Conservation (phyloP, 2,888 invertebrate species). For the Aleiodes alternator region DNA sequence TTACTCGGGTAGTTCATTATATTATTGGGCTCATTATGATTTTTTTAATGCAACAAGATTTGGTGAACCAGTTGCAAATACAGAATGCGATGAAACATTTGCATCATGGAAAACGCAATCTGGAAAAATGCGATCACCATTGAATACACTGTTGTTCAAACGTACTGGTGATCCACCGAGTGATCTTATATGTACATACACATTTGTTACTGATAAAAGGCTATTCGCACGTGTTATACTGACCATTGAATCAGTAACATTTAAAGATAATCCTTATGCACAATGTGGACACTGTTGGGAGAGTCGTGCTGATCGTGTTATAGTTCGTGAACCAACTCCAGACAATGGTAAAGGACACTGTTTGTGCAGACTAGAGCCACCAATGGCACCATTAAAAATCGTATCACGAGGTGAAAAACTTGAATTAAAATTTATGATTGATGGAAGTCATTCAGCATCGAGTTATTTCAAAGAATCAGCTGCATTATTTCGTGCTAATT, state of each 20-base stretch:
- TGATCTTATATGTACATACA: slow-evolving; percentile 88
- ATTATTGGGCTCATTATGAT: slow-evolving; percentile 96
- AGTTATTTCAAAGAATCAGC: slow-evolving; percentile 92
- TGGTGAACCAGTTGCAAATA: slow-evolving; percentile 86
- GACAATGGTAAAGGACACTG: slow-evolving; percentile 85
- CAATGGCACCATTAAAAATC: slow-evolving; percentile 81
- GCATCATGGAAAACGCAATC: slow-evolving; percentile 88
- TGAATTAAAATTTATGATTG: slow-evolving; percentile 88
- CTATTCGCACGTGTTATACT: slow-evolving; percentile 89
- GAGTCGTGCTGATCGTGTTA: slow-evolving; percentile 89
- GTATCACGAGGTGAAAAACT: slow-evolving; percentile 89
- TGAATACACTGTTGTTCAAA: slow-evolving; percentile 92
- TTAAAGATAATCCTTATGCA: slow-evolving; percentile 80
- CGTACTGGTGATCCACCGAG: slow-evolving; percentile 82
- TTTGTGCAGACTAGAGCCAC: slow-evolving; percentile 79
- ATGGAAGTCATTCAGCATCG: slow-evolving; percentile 89
- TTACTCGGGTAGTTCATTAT: slow-evolving; percentile 93
- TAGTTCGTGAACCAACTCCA: slow-evolving; percentile 85
- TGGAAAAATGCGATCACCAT: slow-evolving; percentile 87
- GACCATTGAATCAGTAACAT: slow-evolving; percentile 86
- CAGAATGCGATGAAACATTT: slow-evolving; percentile 91
- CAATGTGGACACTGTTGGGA: slow-evolving; percentile 89
- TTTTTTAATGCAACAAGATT: slow-evolving; percentile 94
- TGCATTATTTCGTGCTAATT: slow-evolving; percentile 90
- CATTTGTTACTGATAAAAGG: slow-evolving; percentile 89